Evolutionary conservation across 2,888 invertebrate species (phyloP).

Genomic region (Rutpela maculata): DNA sequence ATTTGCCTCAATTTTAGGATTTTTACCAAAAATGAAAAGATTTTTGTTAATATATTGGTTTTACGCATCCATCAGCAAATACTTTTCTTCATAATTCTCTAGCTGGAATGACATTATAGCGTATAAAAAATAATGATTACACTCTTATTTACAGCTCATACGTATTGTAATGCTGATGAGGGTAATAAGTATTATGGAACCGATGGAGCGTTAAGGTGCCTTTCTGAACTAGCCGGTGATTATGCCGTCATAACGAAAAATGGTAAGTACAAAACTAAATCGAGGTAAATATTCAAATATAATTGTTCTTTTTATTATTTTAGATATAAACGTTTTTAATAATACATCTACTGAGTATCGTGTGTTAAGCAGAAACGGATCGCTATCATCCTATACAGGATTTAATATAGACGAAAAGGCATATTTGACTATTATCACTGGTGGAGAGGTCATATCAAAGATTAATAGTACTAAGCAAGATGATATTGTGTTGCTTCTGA

Average conservation of each 20-base stretch:
- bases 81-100: too few species aligned
- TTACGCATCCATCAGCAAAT: too few species aligned
- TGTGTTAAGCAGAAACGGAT: slow-evolving; percentile 79
- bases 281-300: slow-evolving; percentile 19
- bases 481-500: slow-evolving; percentile 63
- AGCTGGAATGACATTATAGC: too few species aligned
- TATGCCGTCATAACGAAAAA: slow-evolving; percentile 76
- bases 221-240: slow-evolving; percentile 76
- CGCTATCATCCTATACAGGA: slow-evolving; percentile 75
- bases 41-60: too few species aligned
- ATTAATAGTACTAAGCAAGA: slow-evolving; percentile 66
- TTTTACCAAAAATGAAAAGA: too few species aligned
- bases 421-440: slow-evolving; percentile 77
- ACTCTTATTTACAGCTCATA: slow-evolving; percentile 50
- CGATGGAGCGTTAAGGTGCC: slow-evolving; percentile 78
- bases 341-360: slow-evolving; percentile 69
- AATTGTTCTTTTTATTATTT: slow-evolving; percentile 19
- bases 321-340: slow-evolving; percentile 47
- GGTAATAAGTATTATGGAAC: slow-evolving; percentile 78
- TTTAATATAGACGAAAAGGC: slow-evolving; percentile 76
- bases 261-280: slow-evolving; percentile 56
- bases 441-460: slow-evolving; percentile 78
- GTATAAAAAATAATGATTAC: too few species aligned
- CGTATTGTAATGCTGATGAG: slow-evolving; percentile 75
- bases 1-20: too few species aligned